Conservation (phyloP, 1,140 invertebrate species). For the Oreohelix idahoensis region DNA sequence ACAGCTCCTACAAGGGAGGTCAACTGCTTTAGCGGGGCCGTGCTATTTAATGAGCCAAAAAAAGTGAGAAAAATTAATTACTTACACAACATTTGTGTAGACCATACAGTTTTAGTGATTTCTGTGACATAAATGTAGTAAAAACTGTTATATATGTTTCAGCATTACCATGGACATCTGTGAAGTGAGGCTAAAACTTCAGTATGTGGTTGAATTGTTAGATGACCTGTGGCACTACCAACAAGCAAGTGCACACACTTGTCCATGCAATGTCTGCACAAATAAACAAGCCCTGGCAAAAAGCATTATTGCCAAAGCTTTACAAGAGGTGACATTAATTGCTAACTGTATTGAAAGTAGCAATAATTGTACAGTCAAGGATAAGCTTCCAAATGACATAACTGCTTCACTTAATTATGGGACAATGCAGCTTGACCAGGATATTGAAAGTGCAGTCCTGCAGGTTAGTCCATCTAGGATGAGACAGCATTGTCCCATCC, state of each 20-base stretch:
- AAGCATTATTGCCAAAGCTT: constrained; percentile 26
- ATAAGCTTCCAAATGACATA: no score
- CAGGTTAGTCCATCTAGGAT: neutral
- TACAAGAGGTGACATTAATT: constrained; percentile 12
- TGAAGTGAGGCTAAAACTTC: neutral
- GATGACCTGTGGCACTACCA: constrained; percentile 16
- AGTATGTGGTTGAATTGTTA: constrained; percentile 4
- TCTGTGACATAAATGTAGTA: no score
- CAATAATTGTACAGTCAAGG: neutral
- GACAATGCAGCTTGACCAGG: neutral
- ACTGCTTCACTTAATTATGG: neutral
- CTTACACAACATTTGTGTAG: no score
- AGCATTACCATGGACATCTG: neutral
- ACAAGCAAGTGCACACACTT: neutral
- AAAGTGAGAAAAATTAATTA: no score
- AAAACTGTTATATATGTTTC: no score
- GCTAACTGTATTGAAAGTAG: neutral
- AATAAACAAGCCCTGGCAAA: constrained; percentile 5
- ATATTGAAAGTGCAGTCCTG: neutral
- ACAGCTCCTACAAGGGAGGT: no score
- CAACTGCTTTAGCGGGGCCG: no score
- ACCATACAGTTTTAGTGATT: no score
- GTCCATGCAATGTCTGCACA: neutral
- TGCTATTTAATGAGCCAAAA: no score
- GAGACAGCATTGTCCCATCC: neutral